phyloP scores from a whole-genome alignment of 2,888 invertebrate genomes.

The Watsonalla binaria region DNA sequence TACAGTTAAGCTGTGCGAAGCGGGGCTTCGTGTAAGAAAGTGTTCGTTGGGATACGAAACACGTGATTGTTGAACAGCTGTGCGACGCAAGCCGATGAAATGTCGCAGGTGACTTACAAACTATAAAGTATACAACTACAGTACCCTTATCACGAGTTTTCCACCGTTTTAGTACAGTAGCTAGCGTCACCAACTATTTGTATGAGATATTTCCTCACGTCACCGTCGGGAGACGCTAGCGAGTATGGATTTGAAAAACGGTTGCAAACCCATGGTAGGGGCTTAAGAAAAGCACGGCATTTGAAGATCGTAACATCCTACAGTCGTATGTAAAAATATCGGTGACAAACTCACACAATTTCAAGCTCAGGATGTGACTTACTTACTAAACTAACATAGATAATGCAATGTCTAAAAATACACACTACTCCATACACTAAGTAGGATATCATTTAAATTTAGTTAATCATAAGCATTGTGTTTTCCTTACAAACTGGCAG shows the following conservation, averaged over 20 bases:
- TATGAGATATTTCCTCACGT: no score
- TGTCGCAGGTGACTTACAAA: conserved; percentile 37
- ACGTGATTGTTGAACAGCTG: conserved; percentile 24
- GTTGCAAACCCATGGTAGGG: no score
- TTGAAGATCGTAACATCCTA: conserved; percentile 46
- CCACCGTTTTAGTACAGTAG: no score
- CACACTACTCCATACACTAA: conserved; percentile 72
- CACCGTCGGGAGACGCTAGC: no score
- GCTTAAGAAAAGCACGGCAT: conserved; percentile 49
- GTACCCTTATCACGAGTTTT: not conserved
- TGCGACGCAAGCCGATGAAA: conserved; percentile 31
- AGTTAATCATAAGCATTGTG: conserved; percentile 76
- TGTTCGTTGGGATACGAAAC: conserved; percentile 17
- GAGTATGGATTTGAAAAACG: no score
- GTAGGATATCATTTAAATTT: conserved; percentile 70
- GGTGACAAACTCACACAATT: conserved; percentile 66
- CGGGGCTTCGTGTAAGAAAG: conserved; percentile 9
- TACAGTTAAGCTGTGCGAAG: conserved; percentile 40
- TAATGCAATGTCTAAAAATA: conserved; percentile 78
- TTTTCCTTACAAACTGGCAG: conserved; percentile 68
- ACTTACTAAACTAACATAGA: conserved; percentile 74
- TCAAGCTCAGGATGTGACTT: conserved; percentile 75
- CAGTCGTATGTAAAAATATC: conserved; percentile 64
- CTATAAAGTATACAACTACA: conserved; percentile 44
- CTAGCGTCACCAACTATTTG: no score